Percentiles rank a stretch among this genome's conserved stretches.
These are phyloP conservation scores for Eilema sororculum DNA, from an alignment of 2,888 invertebrate species.

Conservation along the genomic window DNA sequence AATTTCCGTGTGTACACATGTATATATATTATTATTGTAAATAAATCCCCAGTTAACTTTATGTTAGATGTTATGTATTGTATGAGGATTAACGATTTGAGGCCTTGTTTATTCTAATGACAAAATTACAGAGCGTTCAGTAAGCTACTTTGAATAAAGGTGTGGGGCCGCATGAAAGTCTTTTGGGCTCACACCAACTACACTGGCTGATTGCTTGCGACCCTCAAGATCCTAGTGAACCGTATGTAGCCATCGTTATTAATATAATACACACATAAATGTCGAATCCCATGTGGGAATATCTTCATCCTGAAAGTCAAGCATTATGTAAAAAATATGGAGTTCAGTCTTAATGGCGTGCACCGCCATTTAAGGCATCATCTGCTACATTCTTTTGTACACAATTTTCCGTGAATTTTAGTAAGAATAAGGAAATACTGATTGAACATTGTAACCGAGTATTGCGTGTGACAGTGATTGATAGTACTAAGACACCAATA, in stretches of 20 bases:
- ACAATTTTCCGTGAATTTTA: constrained; percentile 2
- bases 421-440: constrained; percentile 9
- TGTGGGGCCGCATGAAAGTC: too few species aligned
- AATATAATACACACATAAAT: too few species aligned
- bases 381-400: background rate
- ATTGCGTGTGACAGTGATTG: constrained; percentile 13
- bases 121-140: too few species aligned
- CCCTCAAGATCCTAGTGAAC: too few species aligned
- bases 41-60: background rate
- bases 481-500: constrained; percentile 23
- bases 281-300: too few species aligned
- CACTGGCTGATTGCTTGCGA: too few species aligned
- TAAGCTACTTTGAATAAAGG: too few species aligned
- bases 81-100: too few species aligned
- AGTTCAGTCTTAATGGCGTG: background rate
- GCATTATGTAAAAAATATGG: background rate
- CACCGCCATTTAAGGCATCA: background rate
- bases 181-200: too few species aligned
- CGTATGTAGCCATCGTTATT: too few species aligned
- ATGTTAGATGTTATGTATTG: too few species aligned
- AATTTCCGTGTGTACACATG: background rate
- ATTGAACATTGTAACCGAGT: constrained; percentile 17
- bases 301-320: background rate
- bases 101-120: too few species aligned
- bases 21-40: background rate